Percentiles rank a stretch among this genome's conserved stretches.
These are phyloP conservation scores for Paraescarpia echinospica DNA, from an alignment of 1,140 invertebrate genomes.

Conservation along the genomic window DNA sequence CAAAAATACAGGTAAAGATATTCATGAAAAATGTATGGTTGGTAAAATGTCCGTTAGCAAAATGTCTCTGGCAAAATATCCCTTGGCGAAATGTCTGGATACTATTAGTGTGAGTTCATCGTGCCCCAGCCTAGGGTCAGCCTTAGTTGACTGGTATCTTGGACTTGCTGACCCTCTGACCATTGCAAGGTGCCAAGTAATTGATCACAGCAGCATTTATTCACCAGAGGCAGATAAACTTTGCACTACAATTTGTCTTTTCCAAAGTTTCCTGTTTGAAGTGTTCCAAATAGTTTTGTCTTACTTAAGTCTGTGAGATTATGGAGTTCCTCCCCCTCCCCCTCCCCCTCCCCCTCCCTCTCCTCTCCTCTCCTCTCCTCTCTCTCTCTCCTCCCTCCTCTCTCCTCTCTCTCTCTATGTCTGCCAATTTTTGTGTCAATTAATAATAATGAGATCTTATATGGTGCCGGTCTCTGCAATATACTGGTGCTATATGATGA, in stretches of 20 bases:
- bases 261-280: not conserved
- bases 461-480: too few species aligned
- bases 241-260: constrained; percentile 1
- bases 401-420: not conserved
- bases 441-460: too few species aligned
- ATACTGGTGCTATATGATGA: too few species aligned
- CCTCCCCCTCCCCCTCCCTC: not conserved
- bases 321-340: not conserved
- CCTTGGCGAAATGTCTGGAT: not conserved
- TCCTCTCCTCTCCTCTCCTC: not conserved
- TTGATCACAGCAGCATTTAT: not conserved
- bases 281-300: not conserved
- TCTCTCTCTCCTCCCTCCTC: not conserved
- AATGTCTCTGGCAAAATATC: not conserved
- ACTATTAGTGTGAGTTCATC: not conserved
- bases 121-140: not conserved
- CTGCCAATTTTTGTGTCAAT: too few species aligned
- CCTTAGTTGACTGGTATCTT: not conserved
- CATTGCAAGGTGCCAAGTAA: not conserved
- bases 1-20: too few species aligned
- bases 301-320: not conserved
- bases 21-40: too few species aligned
- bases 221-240: not conserved
- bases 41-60: too few species aligned
- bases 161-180: not conserved